A percentile compares a stretch with the other conserved stretches of the same genome.
phyloP scores from a whole-genome alignment of 1,140 invertebrate genomes.

The Papilio glaucus region DNA sequence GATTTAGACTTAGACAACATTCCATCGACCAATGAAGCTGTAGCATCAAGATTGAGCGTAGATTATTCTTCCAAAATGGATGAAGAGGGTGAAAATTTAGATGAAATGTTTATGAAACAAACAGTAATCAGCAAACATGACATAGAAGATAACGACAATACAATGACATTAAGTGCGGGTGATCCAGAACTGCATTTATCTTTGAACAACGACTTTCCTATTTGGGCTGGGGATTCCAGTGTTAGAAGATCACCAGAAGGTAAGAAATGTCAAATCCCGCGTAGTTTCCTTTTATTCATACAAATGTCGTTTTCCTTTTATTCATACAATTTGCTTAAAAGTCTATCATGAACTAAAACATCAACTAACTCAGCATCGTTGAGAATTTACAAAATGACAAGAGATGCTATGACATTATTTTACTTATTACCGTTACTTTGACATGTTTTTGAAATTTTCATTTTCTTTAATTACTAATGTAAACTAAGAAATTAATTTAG shows the following conservation, averaged over 20 bases:
- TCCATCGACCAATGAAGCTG: slow-evolving; percentile 39
- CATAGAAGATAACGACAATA: slow-evolving; percentile 42
- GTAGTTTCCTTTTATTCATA: too few species aligned
- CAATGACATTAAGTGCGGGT: slow-evolving; percentile 41
- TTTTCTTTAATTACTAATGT: too few species aligned
- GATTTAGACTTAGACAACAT: slow-evolving; percentile 89
- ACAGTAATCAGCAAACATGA: slow-evolving; percentile 38
- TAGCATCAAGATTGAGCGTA: slow-evolving; percentile 27
- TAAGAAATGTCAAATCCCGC: slow-evolving; percentile 41
- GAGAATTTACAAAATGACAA: too few species aligned
- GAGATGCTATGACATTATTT: too few species aligned
- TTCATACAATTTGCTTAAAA: too few species aligned
- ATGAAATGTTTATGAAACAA: slow-evolving; percentile 43
- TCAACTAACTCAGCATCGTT: too few species aligned
- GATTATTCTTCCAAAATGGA: slow-evolving; percentile 36
- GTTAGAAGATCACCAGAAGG: slow-evolving; percentile 81
- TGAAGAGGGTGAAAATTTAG: slow-evolving; percentile 45
- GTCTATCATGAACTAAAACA: too few species aligned
- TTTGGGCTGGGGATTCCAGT: slow-evolving; percentile 76
- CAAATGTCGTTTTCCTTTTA: neutral
- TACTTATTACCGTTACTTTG: too few species aligned
- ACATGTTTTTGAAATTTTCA: too few species aligned
- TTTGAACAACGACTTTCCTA: slow-evolving; percentile 59
- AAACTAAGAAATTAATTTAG: slow-evolving; percentile 32
- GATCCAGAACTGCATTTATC: slow-evolving; percentile 43